A percentile compares a stretch with the other conserved stretches of the same genome.
phyloP scores from a whole-genome alignment of 2,797 vertebrate genomes.

The Eulemur coronatus region DNA sequence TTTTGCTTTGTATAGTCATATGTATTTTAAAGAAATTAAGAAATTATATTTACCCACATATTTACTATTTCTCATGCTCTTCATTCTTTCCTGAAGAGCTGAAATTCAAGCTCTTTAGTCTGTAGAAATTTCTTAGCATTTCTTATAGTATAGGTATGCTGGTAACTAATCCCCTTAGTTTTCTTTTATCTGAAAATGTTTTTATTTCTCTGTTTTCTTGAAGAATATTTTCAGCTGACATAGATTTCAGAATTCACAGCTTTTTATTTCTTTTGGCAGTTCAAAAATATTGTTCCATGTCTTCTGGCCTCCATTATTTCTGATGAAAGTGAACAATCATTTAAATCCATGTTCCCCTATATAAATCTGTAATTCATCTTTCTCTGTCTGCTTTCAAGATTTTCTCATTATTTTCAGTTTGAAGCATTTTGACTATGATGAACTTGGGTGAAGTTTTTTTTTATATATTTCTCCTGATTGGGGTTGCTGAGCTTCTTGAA shows the following conservation, averaged over 20 bases:
- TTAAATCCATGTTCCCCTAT: slow-evolving; percentile 1
- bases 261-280: not conserved
- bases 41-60: slow-evolving; percentile 64
- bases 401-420: slow-evolving; percentile 32
- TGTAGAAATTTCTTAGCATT: slow-evolving; percentile 48
- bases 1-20: slow-evolving; percentile 34
- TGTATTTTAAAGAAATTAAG: slow-evolving; percentile 55
- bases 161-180: not conserved
- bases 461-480: not conserved
- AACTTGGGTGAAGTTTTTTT: slow-evolving; percentile 22
- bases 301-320: not conserved
- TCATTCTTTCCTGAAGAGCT: slow-evolving; percentile 38
- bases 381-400: not conserved
- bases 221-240: not conserved
- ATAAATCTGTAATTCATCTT: not conserved
- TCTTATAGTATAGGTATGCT: not conserved
- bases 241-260: slow-evolving; percentile 2
- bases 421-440: not conserved
- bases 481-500: not conserved
- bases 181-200: slow-evolving; percentile 27
- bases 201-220: slow-evolving; percentile 34
- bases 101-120: slow-evolving; percentile 42
- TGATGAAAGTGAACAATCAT: slow-evolving; percentile 22
- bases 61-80: slow-evolving; percentile 48
- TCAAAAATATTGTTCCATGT: not conserved